These are phyloP conservation scores for Solenopsis fugax DNA, from an alignment of 1,140 invertebrate species.

Conservation along the genomic window DNA sequence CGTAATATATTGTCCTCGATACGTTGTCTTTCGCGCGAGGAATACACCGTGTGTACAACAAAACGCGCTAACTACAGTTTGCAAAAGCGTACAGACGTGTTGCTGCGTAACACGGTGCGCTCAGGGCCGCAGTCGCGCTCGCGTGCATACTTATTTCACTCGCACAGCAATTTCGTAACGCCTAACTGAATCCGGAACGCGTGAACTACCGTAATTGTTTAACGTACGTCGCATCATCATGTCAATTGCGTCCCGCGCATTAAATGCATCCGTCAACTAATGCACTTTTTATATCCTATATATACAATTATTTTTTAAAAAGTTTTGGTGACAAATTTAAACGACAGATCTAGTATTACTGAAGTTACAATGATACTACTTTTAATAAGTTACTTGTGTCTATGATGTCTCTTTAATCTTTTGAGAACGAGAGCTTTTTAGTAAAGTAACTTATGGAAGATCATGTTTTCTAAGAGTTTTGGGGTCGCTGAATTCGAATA, in stretches of 20 bases:
- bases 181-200: slow-evolving; percentile 54
- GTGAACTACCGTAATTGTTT: slow-evolving; percentile 45
- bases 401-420: no score
- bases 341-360: no score
- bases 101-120: slow-evolving; percentile 53
- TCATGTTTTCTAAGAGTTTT: no score
- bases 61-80: slow-evolving; percentile 37
- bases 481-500: no score
- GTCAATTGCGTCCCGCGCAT: background rate
- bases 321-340: no score
- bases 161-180: slow-evolving; percentile 32
- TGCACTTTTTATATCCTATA: background rate
- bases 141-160: slow-evolving; percentile 1
- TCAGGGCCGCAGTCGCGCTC: slow-evolving; percentile 34
- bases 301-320: no score
- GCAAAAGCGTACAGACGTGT: slow-evolving; percentile 9
- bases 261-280: background rate
- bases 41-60: slow-evolving; percentile 7
- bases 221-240: background rate
- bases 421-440: no score
- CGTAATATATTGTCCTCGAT: slow-evolving; percentile 33
- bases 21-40: background rate
- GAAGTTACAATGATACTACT: no score
- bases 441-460: no score
- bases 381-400: no score